Percentiles rank a stretch among this genome's conserved stretches.
Evolutionary conservation across 2,113 vertebrate species (phyloP).

Genomic region (Catharus fuscescens): DNA sequence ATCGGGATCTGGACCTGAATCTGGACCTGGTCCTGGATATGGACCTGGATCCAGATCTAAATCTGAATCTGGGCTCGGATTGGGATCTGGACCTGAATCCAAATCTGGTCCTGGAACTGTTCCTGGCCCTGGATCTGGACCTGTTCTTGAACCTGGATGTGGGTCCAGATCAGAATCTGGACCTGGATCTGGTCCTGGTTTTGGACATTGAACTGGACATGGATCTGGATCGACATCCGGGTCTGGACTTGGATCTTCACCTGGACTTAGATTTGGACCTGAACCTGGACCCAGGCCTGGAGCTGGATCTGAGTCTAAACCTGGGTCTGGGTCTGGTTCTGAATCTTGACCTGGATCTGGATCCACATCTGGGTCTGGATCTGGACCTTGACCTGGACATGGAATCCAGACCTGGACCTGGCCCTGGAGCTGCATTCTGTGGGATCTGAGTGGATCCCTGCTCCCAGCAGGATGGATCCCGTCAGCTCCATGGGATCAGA

Average conservation of each 20-base stretch:
- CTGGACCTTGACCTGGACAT: background rate
- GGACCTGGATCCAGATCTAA: rapidly evolving
- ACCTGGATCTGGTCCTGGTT: background rate
- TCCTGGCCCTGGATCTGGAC: background rate
- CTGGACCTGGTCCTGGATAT: background rate
- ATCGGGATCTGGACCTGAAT: background rate
- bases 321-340: too few species aligned
- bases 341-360: background rate
- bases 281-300: background rate
- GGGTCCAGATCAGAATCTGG: too few species aligned
- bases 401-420: background rate
- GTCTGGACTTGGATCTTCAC: background rate
- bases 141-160: background rate
- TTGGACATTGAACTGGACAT: background rate
- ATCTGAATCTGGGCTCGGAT: background rate
- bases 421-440: rapidly evolving
- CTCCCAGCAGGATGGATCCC: background rate
- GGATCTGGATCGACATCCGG: background rate
- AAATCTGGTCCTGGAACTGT: background rate
- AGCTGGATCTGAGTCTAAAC: background rate
- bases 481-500: background rate
- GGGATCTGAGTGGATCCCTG: background rate
- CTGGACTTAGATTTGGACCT: background rate
- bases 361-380: too few species aligned
- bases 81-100: background rate